Percentiles rank a stretch among this genome's conserved stretches.
Evolutionary conservation across 2,888 invertebrate species (phyloP).

Genomic region (Cryptosula pallasiana): DNA sequence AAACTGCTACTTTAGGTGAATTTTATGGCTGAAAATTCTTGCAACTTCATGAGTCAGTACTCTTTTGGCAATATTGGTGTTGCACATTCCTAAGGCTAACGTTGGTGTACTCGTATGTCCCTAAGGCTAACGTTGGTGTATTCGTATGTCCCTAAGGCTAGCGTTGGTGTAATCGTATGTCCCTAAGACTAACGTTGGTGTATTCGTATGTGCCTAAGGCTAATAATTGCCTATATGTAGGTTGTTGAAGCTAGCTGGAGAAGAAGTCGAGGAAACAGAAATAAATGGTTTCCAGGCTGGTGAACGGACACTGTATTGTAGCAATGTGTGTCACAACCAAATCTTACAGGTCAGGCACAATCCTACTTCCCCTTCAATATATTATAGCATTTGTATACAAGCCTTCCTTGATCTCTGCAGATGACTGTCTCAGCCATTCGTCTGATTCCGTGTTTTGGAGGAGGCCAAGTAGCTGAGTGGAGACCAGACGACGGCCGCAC

Average conservation of each 20-base stretch:
- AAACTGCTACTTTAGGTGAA: no score
- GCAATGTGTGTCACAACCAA: constrained; percentile 79
- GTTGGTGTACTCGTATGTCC: no score
- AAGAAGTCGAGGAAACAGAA: constrained; percentile 96
- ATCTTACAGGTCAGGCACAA: constrained; percentile 64
- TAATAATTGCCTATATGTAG: neutral
- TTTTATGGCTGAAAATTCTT: no score
- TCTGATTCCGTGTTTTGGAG: constrained; percentile 65
- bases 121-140: no score
- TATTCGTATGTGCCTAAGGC: no score
- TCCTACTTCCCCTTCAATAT: neutral
- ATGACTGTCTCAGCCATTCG: constrained; percentile 70
- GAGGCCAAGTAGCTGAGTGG: constrained; percentile 57
- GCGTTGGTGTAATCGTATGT: no score
- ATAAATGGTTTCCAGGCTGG: constrained; percentile 84
- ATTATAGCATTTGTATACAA: neutral
- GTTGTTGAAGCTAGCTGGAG: constrained; percentile 55
- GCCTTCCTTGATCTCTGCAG: no score
- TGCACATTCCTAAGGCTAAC: no score
- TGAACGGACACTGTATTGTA: constrained; percentile 88
- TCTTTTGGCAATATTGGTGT: no score
- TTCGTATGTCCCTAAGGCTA: no score
- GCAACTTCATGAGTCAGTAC: no score
- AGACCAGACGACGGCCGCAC: constrained; percentile 60
- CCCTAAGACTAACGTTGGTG: no score